Evolutionary conservation across 2,797 vertebrate genomes (phyloP).

Genomic region (Takifugu ocellatus): DNA sequence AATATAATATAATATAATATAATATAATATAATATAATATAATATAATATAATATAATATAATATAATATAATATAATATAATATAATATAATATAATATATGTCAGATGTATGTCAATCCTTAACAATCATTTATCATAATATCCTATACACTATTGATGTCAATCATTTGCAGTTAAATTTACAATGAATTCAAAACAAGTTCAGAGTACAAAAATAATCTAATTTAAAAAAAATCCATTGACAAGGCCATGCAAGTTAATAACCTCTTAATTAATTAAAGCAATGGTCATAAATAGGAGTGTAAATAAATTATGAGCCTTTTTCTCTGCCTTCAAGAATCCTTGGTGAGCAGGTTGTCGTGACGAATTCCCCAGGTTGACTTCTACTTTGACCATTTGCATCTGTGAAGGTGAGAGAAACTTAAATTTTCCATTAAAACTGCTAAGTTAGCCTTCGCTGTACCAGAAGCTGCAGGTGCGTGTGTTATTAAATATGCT

Average conservation of each 20-base stretch:
- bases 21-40: too few species aligned
- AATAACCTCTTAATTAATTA: conserved; percentile 56
- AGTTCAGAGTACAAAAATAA: conserved; percentile 65
- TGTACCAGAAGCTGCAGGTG: too few species aligned
- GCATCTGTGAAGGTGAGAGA: conserved; percentile 61
- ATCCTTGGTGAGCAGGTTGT: conserved; percentile 57
- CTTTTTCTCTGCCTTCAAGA: conserved; percentile 52
- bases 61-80: too few species aligned
- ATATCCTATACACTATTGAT: background rate
- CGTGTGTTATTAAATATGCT: too few species aligned
- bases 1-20: background rate
- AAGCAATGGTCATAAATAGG: conserved; percentile 73
- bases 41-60: too few species aligned
- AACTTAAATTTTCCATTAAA: too few species aligned
- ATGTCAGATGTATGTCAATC: too few species aligned
- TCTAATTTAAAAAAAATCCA: conserved; percentile 59
- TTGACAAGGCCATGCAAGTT: conserved; percentile 60
- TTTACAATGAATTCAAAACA: conserved; percentile 6
- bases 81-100: too few species aligned
- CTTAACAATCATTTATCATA: background rate
- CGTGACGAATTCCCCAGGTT: conserved; percentile 13
- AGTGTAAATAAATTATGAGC: conserved; percentile 78
- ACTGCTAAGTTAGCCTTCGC: too few species aligned
- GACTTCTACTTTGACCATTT: conserved; percentile 55
- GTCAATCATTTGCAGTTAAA: background rate